Evolutionary conservation across 37 sponge, comb jelly and placozoan species (phyloP).

Genomic region (Beroe forskalii): DNA sequence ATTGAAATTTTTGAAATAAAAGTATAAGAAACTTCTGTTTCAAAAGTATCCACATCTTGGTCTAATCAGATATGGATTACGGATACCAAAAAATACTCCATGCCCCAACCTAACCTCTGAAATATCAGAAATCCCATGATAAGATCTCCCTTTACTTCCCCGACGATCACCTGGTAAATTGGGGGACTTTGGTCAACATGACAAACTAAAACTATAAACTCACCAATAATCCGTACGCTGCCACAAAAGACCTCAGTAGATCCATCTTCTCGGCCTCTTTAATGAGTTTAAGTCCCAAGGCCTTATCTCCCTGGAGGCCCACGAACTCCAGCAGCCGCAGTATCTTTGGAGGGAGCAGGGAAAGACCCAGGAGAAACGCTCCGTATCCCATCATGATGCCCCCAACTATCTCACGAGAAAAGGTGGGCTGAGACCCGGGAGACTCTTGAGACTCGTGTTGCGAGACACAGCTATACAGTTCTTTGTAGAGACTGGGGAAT

Average conservation of each 20-base stretch:
- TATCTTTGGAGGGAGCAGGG: conserved; percentile 56
- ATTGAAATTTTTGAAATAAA: no score
- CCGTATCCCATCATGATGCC: conserved; percentile 56
- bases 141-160: no score
- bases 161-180: no score
- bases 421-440: neutral
- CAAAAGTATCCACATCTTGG: no score
- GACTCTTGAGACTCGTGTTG: neutral
- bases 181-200: neutral
- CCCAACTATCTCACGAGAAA: neutral
- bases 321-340: conserved; percentile 34
- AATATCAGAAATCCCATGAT: no score
- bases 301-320: conserved; percentile 38
- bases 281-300: neutral
- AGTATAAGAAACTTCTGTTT: no score
- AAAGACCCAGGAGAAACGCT: conserved; percentile 28
- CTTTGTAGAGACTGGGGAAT: conserved; percentile 46
- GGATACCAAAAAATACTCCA: no score
- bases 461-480: neutral
- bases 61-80: no score
- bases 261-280: conserved; percentile 41
- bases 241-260: conserved; percentile 16
- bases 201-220: neutral
- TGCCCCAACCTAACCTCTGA: no score
- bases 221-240: conserved; percentile 1